These are phyloP conservation scores for Drosophila monieri DNA, from an alignment of 2,888 invertebrate genomes.

Conservation along the genomic window DNA sequence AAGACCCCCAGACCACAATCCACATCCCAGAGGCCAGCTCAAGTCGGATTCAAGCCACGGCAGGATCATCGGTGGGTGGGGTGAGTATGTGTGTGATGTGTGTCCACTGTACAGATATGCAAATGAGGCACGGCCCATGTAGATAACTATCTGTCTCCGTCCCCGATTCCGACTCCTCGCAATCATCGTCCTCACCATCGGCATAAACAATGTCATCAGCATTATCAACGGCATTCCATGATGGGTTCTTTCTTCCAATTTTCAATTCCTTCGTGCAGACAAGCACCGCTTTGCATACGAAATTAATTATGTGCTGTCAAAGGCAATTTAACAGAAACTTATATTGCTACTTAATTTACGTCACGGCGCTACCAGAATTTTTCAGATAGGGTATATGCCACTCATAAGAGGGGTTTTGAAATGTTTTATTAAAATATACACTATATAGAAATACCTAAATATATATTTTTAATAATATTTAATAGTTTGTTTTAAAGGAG, in stretches of 20 bases:
- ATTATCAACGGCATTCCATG: conserved; percentile 60
- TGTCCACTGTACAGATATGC: conserved; percentile 30
- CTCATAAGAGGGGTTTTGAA: background rate
- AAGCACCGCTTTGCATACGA: conserved; percentile 67
- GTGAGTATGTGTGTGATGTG: conserved; percentile 6
- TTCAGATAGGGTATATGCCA: background rate
- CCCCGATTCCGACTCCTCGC: conserved; percentile 13
- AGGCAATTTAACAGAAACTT: conserved; percentile 73
- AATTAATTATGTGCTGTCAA: conserved; percentile 76
- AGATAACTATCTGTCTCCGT: conserved; percentile 55
- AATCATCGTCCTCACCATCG: conserved; percentile 43
- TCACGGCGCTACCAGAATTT: conserved; percentile 74
- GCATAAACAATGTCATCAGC: conserved; percentile 56
- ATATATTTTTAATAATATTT: too few species aligned
- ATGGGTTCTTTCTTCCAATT: conserved; percentile 56
- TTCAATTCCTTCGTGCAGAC: conserved; percentile 54
- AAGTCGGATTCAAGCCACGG: conserved; percentile 8
- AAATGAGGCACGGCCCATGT: conserved; percentile 44
- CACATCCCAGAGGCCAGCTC: conserved; percentile 15
- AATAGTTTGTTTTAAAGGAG: too few species aligned
- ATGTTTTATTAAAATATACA: too few species aligned
- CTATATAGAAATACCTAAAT: too few species aligned
- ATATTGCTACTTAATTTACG: conserved; percentile 78
- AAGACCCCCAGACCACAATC: conserved; percentile 24
- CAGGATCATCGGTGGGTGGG: conserved; percentile 31